These are phyloP conservation scores for Ictidomys tridecemlineatus DNA, from an alignment of 2,113 vertebrate genomes.

Conservation along the genomic window DNA sequence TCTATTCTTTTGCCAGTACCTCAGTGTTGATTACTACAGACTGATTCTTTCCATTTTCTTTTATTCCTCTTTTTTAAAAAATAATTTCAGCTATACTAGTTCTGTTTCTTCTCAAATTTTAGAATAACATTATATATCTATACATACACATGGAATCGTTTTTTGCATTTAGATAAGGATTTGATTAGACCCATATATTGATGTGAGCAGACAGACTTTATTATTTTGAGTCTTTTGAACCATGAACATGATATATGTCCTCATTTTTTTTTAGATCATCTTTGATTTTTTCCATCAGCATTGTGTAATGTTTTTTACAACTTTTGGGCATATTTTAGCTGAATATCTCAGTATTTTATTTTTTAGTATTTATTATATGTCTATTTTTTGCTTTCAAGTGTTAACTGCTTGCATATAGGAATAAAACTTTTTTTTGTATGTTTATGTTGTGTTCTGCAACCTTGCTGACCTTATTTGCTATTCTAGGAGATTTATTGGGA, in stretches of 20 bases:
- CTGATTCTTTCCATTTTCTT: neutral
- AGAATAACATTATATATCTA: neutral
- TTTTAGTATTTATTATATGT: neutral
- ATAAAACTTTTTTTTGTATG: neutral
- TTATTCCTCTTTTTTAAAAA: neutral
- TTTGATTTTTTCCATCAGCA: constrained; percentile 19
- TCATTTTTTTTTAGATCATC: neutral
- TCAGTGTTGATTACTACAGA: neutral
- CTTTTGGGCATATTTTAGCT: neutral
- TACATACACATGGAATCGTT: neutral
- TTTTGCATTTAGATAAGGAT: neutral
- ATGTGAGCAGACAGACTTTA: neutral
- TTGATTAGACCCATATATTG: neutral
- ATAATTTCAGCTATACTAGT: neutral
- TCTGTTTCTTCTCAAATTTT: neutral
- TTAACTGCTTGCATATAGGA: neutral
- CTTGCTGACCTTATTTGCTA: neutral
- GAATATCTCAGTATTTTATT: neutral
- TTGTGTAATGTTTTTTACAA: neutral
- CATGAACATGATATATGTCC: neutral
- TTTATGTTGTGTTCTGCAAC: neutral
- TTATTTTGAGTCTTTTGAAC: neutral
- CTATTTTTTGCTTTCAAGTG: neutral
- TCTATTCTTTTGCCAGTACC: neutral
- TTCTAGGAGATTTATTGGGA: neutral